Base-by-base conservation (phyloP, 2,888 invertebrate species). In the Drosophila paranaensis region DNA sequence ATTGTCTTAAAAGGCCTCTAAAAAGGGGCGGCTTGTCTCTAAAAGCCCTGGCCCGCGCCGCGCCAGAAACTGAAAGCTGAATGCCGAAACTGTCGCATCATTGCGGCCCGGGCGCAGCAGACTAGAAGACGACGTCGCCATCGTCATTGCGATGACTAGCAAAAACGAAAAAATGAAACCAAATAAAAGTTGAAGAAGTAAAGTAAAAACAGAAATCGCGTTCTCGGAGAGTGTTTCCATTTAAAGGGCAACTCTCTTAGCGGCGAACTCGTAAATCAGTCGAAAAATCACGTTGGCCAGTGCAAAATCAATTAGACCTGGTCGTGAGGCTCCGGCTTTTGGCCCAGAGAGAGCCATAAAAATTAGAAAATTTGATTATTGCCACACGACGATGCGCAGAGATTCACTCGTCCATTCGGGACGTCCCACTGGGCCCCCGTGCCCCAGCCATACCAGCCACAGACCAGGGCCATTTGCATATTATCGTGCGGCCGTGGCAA, bases 281-380 rank as follows among this genome's bases (percentile, higher is more conserved):
- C 56, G 48, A 46, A 53, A 71, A 88, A 82, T 88, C 82, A 76
- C 73, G 60, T 13, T 60, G 55, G 45, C 66, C 71, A 79, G 76
- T 71, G 73, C 72, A 75, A 82, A 89, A 86, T 86, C 85, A 86
- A 86, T 86, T 86, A 86, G 81, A 80, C 55, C 71, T 88, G 72
- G 67, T 74, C 77, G 83, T 77, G 70, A 71, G 65, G 54, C 70
- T 66, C 65, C 43, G 61, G 72, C 77, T 80, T 81, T 61, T 71
- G 62, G 80, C 71, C 87, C 81, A 71, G 63, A 42, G 89, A 90
- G 91, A 85, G 76, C 76, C 81, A 76, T 90, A 90, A 90, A 91
- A 90, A 90, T 90, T 90, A 91, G 88, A 89, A 90, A 90, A 90
- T 90, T 90, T 90, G 90, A 90, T 91, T 90, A 90, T 89, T 87